Evolutionary conservation across 53 echinoderm and acorn worm genomes (phyloP).

Genomic region (Actinopyga echinites): DNA sequence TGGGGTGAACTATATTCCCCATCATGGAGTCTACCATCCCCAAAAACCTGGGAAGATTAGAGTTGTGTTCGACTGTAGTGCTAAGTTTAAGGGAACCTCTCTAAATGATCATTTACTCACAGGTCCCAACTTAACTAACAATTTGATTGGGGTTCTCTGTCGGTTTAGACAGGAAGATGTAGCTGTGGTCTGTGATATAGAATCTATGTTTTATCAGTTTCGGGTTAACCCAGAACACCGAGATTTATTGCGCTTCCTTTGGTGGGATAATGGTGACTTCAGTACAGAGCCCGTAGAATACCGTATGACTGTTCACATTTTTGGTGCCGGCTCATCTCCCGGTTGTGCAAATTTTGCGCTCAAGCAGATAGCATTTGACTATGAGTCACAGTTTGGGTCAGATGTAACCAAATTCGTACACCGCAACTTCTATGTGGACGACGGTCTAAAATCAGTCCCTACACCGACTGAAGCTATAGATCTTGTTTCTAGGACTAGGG

Average conservation of each 20-base stretch:
- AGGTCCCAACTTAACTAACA: constrained; percentile 17
- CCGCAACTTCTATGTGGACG: constrained; percentile 63
- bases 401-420: background rate
- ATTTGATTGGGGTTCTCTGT: constrained; percentile 31
- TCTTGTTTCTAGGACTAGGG: constrained; percentile 35
- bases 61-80: too few relatives aligned
- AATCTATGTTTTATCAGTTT: constrained; percentile 54
- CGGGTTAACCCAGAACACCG: constrained; percentile 17
- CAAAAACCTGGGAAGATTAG: constrained; percentile 21
- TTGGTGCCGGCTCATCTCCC: too few relatives aligned
- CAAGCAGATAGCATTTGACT: background rate
- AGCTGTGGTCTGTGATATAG: constrained; percentile 30
- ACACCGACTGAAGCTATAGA: constrained; percentile 52
- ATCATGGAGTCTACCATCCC: constrained; percentile 26
- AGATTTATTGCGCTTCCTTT: constrained; percentile 45
- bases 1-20: background rate
- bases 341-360: constrained; percentile 1
- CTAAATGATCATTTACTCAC: constrained; percentile 3
- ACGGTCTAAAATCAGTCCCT: constrained; percentile 55
- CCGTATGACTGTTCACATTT: background rate
- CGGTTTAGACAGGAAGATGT: constrained; percentile 44
- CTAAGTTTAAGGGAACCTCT: too few relatives aligned
- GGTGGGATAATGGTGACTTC: constrained; percentile 47
- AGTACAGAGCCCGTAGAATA: background rate
- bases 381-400: background rate